Percentiles rank a stretch among this genome's conserved stretches.
Conservation (phyloP, 2,113 vertebrate genomes). For the Myxocyprinus asiaticus region DNA sequence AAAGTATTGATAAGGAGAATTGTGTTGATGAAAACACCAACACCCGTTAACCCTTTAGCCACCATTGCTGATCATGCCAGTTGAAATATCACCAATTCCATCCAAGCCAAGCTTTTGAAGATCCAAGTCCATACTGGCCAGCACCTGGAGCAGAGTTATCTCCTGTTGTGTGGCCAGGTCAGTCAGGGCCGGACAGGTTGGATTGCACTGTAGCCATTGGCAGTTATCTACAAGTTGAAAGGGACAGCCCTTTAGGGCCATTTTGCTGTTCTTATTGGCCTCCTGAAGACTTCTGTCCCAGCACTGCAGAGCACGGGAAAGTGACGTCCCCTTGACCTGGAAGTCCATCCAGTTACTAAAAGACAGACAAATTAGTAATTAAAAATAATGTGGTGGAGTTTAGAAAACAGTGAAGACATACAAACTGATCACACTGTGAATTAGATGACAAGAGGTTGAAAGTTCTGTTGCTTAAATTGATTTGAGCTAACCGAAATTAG, state of each 20-base stretch:
- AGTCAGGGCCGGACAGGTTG: constrained; percentile 79
- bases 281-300: constrained; percentile 82
- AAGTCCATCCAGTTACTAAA: constrained; percentile 80
- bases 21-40: constrained; percentile 11
- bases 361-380: background rate
- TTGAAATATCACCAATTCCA: constrained; percentile 66
- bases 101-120: constrained; percentile 75
- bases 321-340: constrained; percentile 76
- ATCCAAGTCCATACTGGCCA: constrained; percentile 78
- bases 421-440: too few species aligned
- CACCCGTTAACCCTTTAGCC: constrained; percentile 66
- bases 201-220: constrained; percentile 82
- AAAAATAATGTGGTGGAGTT: background rate
- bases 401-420: too few species aligned
- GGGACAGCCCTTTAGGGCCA: constrained; percentile 75
- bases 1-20: constrained; percentile 59
- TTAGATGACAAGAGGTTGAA: too few species aligned
- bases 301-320: constrained; percentile 79
- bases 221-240: constrained; percentile 80
- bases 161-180: constrained; percentile 77
- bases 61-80: constrained; percentile 73
- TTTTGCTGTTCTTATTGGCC: constrained; percentile 72
- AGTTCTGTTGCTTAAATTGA: too few species aligned
- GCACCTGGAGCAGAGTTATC: constrained; percentile 77
- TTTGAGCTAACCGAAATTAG: too few species aligned